A percentile compares a stretch with the other conserved stretches of the same genome.
These are phyloP conservation scores for Eurytoma adleriae DNA, from an alignment of 2,888 invertebrate genomes.

Conservation along the genomic window DNA sequence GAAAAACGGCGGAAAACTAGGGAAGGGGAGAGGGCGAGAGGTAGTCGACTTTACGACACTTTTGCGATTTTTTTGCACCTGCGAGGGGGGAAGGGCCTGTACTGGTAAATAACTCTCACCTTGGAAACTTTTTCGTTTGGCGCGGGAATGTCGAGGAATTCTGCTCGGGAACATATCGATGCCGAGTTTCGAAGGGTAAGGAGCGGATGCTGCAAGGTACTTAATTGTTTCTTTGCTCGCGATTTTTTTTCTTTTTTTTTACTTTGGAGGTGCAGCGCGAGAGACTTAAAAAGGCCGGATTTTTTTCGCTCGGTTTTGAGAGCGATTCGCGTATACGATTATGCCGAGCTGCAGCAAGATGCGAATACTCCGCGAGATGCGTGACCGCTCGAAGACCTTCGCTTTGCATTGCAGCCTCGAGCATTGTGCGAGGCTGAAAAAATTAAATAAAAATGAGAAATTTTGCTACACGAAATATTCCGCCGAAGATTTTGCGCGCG, in stretches of 20 bases:
- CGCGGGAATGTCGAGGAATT: background rate
- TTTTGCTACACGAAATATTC: conserved; percentile 8
- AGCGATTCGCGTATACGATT: background rate
- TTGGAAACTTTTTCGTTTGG: conserved; percentile 12
- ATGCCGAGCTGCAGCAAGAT: no score
- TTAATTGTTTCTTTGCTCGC: no score
- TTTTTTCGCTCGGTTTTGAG: background rate
- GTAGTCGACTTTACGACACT: background rate
- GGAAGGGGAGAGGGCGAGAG: no score
- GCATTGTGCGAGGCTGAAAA: conserved; percentile 13
- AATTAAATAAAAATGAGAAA: conserved; percentile 25
- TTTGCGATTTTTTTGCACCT: conserved; percentile 16
- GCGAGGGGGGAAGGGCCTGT: background rate
- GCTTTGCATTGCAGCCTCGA: conserved; percentile 33
- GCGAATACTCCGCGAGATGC: conserved; percentile 20
- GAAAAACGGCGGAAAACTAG: no score
- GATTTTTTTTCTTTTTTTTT: background rate
- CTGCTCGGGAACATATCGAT: background rate
- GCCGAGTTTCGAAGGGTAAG: background rate
- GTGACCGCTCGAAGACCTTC: conserved; percentile 26
- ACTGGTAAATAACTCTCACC: conserved; percentile 42
- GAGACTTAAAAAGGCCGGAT: background rate
- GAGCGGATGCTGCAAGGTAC: no score
- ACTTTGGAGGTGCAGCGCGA: background rate
- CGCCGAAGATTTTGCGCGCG: background rate